A percentile compares a stretch with the other conserved stretches of the same genome.
Conservation (phyloP, 2,113 vertebrate genomes). For the Hirundichthys speculiger region DNA sequence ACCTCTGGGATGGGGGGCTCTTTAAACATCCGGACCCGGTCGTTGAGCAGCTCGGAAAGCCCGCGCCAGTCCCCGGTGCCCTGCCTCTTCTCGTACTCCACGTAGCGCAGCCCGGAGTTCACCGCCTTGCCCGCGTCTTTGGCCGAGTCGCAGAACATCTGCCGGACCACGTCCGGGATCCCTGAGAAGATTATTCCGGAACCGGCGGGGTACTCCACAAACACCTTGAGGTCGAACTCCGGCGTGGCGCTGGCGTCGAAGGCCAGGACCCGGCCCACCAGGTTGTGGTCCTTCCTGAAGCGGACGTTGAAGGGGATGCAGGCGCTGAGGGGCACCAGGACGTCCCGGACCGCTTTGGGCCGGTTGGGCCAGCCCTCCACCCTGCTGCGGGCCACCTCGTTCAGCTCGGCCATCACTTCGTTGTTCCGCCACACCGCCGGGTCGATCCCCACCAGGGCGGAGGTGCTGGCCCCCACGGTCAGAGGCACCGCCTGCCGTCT, state of each 20-base stretch:
- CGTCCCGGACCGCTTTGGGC: constrained; percentile 86
- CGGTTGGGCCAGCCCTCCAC: constrained; percentile 88
- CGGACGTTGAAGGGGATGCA: constrained; percentile 89
- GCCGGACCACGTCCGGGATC: constrained; percentile 84
- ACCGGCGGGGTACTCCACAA: constrained; percentile 87
- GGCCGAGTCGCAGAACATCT: constrained; percentile 90
- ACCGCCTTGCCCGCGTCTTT: constrained; percentile 87
- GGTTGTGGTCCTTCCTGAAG: constrained; percentile 89
- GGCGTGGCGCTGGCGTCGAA: constrained; percentile 83
- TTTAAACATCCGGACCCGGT: constrained; percentile 86
- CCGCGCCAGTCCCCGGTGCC: constrained; percentile 88
- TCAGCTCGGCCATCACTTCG: constrained; percentile 79
- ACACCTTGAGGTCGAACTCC: constrained; percentile 89
- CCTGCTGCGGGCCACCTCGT: constrained; percentile 84
- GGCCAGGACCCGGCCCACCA: constrained; percentile 87
- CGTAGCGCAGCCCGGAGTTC: constrained; percentile 88
- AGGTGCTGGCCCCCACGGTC: constrained; percentile 72
- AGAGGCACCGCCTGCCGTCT: constrained; percentile 78
- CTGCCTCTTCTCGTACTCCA: constrained; percentile 88
- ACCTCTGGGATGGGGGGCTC: constrained; percentile 83
- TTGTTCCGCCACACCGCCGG: constrained; percentile 74
- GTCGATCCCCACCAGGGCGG: constrained; percentile 71
- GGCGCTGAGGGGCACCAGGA: constrained; percentile 81
- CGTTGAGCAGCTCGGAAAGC: constrained; percentile 87
- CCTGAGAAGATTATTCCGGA: constrained; percentile 87